Evolutionary conservation across 2,797 vertebrate species (phyloP).

Genomic region (Poliocrania exsul): DNA sequence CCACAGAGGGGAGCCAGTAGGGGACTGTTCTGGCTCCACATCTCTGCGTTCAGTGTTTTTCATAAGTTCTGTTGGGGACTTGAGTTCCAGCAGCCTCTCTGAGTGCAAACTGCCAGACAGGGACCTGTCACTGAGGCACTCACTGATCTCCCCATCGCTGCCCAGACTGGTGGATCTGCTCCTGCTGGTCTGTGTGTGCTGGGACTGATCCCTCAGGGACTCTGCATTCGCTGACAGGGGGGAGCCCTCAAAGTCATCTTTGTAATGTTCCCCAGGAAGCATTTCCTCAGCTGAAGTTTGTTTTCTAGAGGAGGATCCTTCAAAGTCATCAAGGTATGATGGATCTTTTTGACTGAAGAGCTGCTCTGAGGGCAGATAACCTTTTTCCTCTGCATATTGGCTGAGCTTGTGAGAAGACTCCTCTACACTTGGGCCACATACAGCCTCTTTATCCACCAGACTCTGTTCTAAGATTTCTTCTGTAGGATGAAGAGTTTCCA

Average conservation of each 20-base stretch:
- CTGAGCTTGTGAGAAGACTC: slow-evolving; percentile 3
- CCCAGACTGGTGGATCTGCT: slow-evolving; percentile 65
- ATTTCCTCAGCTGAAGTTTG: slow-evolving; percentile 56
- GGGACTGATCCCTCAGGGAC: slow-evolving; percentile 42
- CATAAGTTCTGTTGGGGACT: slow-evolving; percentile 71
- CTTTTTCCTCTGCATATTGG: slow-evolving; percentile 53
- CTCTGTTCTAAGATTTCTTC: slow-evolving; percentile 46
- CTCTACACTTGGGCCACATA: background rate
- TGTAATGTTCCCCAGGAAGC: slow-evolving; percentile 54
- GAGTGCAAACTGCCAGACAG: slow-evolving; percentile 73
- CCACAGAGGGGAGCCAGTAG: slow-evolving; percentile 48
- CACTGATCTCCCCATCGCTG: slow-evolving; percentile 86
- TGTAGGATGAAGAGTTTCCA: slow-evolving; percentile 20
- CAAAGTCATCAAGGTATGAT: slow-evolving; percentile 75
- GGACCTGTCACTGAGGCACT: slow-evolving; percentile 82
- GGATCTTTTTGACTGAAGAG: slow-evolving; percentile 46
- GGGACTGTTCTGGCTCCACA: slow-evolving; percentile 51
- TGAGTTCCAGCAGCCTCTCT: slow-evolving; percentile 79
- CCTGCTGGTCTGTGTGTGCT: slow-evolving; percentile 3
- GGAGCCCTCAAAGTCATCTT: slow-evolving; percentile 83
- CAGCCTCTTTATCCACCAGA: background rate
- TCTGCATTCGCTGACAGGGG: slow-evolving; percentile 67
- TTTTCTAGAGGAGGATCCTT: slow-evolving; percentile 73
- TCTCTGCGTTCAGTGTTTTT: slow-evolving; percentile 72
- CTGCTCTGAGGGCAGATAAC: slow-evolving; percentile 49